Evolutionary conservation across 2,113 vertebrate genomes (phyloP).

Genomic region (Mystacornis crossleyi): DNA sequence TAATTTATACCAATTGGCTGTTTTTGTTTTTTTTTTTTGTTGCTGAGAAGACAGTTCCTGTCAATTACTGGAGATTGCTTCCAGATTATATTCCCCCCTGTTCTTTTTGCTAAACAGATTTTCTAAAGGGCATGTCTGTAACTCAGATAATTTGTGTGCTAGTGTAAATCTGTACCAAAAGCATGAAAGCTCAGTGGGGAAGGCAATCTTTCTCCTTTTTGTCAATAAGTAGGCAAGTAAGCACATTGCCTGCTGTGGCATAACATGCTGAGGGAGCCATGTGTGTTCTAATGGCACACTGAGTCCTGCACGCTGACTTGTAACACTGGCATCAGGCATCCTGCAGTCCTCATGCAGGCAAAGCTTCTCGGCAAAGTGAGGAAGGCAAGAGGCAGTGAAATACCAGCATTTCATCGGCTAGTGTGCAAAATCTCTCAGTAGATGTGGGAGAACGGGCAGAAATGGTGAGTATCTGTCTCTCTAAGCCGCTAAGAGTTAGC

Average conservation of each 20-base stretch:
- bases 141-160: background rate
- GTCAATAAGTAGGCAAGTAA: constrained; percentile 3
- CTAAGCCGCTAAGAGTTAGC: background rate
- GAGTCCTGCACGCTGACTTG: background rate
- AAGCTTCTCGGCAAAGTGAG: background rate
- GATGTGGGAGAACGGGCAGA: background rate
- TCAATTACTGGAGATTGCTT: background rate
- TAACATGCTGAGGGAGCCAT: background rate
- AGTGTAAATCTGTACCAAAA: background rate
- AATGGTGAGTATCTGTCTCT: background rate
- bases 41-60: background rate
- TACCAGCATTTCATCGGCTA: background rate
- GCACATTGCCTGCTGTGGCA: background rate
- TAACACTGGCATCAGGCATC: background rate
- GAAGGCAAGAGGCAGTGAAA: background rate
- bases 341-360: background rate
- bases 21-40: no score
- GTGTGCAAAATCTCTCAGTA: background rate
- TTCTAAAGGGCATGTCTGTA: background rate
- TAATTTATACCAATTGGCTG: no score
- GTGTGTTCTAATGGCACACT: background rate
- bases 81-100: background rate
- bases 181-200: background rate
- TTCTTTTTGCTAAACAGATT: background rate
- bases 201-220: background rate